Evolutionary conservation across 2,888 invertebrate genomes (phyloP).

Genomic region (Taenaris catops): DNA sequence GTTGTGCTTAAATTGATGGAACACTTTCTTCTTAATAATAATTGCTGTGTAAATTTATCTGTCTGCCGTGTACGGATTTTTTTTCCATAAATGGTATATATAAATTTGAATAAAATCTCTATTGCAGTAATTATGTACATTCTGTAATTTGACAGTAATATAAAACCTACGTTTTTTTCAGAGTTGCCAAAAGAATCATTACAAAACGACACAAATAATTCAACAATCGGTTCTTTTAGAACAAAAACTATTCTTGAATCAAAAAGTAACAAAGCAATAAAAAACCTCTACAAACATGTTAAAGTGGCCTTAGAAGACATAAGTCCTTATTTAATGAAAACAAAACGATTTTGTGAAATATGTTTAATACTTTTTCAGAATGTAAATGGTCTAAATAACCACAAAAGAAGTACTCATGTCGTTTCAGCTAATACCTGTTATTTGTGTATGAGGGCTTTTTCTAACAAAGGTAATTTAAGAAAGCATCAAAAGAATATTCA

Average conservation of each 20-base stretch:
- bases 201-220: no score
- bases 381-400: constrained; percentile 26
- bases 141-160: no score
- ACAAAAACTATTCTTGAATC: constrained; percentile 41
- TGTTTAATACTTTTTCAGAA: constrained; percentile 52
- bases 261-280: constrained; percentile 15
- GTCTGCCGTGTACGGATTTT: no score
- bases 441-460: constrained; percentile 30
- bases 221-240: background rate
- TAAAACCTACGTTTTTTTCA: no score
- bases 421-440: constrained; percentile 31
- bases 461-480: constrained; percentile 24
- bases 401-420: constrained; percentile 21
- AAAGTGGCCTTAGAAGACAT: constrained; percentile 39
- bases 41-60: no score
- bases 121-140: no score
- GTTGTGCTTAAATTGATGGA: no score
- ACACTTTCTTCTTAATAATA: no score
- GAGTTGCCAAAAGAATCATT: no score
- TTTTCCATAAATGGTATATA: no score
- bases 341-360: constrained; percentile 42
- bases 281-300: constrained; percentile 13
- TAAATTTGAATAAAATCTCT: no score
- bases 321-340: constrained; percentile 34
- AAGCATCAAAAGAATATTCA: constrained; percentile 34